Percentiles rank a stretch among this genome's conserved stretches.
Evolutionary conservation across 30 jellyfish, hydroid and myxozoan genomes (phyloP).

Genomic region (Hydractinia symbiolongicarpus): DNA sequence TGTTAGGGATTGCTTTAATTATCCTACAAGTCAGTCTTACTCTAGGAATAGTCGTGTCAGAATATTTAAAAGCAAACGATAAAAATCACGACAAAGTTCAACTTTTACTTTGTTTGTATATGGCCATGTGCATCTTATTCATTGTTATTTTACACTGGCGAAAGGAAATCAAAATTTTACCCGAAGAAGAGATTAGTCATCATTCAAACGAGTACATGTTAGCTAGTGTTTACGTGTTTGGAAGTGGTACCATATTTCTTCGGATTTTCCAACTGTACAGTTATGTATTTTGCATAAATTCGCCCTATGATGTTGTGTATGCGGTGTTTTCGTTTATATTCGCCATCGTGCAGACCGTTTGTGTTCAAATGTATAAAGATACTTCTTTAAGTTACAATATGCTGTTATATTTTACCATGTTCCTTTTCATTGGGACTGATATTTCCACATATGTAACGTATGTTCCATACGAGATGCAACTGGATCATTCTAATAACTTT

Average conservation of each 20-base stretch:
- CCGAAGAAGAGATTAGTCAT: neutral
- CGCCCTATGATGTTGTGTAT: neutral
- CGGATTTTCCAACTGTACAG: neutral
- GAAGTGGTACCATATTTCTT: conserved; percentile 7
- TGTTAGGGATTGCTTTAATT: too few relatives aligned
- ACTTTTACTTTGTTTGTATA: too few relatives aligned
- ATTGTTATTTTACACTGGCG: too few relatives aligned
- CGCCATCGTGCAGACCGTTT: neutral
- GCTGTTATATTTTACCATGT: neutral
- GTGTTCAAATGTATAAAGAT: conserved; percentile 3
- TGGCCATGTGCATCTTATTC: too few relatives aligned
- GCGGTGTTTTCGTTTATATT: conserved; percentile 4
- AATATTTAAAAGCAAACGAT: too few relatives aligned
- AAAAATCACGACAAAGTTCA: too few relatives aligned
- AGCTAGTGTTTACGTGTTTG: conserved; percentile 12
- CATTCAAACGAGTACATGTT: neutral
- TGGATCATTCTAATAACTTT: too few relatives aligned
- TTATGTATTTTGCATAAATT: neutral
- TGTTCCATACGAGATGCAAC: neutral
- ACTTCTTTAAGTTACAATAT: neutral
- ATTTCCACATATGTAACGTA: neutral
- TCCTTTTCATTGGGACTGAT: neutral
- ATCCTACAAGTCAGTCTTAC: too few relatives aligned
- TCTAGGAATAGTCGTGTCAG: too few relatives aligned
- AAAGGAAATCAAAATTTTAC: too few relatives aligned